These are phyloP conservation scores for Xestia c-nigrum DNA, from an alignment of 2,888 invertebrate genomes.

Conservation along the genomic window DNA sequence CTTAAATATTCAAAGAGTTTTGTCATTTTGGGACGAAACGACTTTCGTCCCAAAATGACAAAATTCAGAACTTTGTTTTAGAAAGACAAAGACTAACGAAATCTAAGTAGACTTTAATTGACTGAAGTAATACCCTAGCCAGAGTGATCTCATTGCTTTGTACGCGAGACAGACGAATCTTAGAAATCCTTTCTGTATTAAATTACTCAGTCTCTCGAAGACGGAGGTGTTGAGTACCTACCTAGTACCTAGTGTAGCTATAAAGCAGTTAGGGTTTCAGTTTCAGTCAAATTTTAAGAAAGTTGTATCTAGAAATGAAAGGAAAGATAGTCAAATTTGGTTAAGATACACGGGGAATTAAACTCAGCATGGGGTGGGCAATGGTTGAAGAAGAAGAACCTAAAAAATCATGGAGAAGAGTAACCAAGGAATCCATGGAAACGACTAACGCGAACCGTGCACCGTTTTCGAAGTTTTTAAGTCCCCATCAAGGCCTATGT, in stretches of 20 bases:
- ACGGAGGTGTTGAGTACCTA: not conserved
- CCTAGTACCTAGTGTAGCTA: not conserved
- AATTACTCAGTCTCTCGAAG: not conserved
- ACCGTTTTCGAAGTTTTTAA: no score
- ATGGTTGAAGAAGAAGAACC: no score
- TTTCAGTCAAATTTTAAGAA: not conserved
- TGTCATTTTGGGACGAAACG: no score
- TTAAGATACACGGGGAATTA: no score
- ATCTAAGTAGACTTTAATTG: conserved; percentile 1
- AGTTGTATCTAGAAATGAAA: not conserved
- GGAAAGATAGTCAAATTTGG: not conserved
- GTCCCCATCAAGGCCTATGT: no score
- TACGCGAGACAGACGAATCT: not conserved
- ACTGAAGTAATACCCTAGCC: conserved; percentile 13
- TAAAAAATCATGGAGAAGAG: no score
- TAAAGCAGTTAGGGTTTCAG: not conserved
- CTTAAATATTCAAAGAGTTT: not conserved
- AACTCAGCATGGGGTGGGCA: no score
- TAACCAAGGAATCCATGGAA: no score
- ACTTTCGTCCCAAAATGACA: no score
- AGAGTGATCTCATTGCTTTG: conserved; percentile 16
- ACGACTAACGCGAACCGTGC: no score
- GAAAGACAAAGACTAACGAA: not conserved
- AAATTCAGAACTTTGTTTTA: not conserved
- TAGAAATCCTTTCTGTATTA: not conserved